A percentile compares a stretch with the other conserved stretches of the same genome.
Evolutionary conservation across 2,888 invertebrate species (phyloP).

Genomic region (Xanthia togata): DNA sequence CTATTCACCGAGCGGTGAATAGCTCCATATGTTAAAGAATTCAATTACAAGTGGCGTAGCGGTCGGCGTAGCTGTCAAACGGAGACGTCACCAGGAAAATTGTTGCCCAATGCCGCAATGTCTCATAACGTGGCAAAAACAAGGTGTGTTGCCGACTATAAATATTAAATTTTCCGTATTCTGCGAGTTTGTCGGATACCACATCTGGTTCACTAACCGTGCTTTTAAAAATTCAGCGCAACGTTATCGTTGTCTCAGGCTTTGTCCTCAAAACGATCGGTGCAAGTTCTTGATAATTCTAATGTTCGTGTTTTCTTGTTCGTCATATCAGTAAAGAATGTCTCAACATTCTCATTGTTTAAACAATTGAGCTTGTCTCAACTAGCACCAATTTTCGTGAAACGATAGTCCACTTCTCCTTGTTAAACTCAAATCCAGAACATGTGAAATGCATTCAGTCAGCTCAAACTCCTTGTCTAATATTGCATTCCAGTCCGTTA

Average conservation of each 20-base stretch:
- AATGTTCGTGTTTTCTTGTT: slow-evolving; percentile 16
- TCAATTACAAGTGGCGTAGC: slow-evolving; percentile 57
- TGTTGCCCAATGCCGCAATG: slow-evolving; percentile 72
- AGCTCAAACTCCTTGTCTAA: background rate
- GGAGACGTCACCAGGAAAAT: slow-evolving; percentile 56
- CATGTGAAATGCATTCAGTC: slow-evolving; percentile 21
- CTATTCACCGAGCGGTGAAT: slow-evolving; percentile 14
- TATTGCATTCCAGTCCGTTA: background rate
- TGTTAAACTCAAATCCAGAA: slow-evolving; percentile 1
- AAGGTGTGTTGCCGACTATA: slow-evolving; percentile 83
- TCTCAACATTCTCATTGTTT: background rate
- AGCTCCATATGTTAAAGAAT: slow-evolving; percentile 53
- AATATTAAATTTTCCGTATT: slow-evolving; percentile 88
- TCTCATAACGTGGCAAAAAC: slow-evolving; percentile 82
- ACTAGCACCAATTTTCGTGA: background rate
- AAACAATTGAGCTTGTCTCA: slow-evolving; percentile 5
- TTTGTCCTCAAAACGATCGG: slow-evolving; percentile 79
- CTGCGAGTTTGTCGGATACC: slow-evolving; percentile 81
- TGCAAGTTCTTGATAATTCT: slow-evolving; percentile 49
- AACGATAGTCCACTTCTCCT: slow-evolving; percentile 11
- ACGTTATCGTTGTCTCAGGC: slow-evolving; percentile 78
- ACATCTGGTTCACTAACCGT: slow-evolving; percentile 87
- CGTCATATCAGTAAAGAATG: background rate
- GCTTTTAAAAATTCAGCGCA: slow-evolving; percentile 85
- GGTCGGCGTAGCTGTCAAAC: slow-evolving; percentile 57